These are phyloP conservation scores for Aphelenchoides besseyi DNA, from an alignment of 1,140 invertebrate genomes.

Conservation along the genomic window DNA sequence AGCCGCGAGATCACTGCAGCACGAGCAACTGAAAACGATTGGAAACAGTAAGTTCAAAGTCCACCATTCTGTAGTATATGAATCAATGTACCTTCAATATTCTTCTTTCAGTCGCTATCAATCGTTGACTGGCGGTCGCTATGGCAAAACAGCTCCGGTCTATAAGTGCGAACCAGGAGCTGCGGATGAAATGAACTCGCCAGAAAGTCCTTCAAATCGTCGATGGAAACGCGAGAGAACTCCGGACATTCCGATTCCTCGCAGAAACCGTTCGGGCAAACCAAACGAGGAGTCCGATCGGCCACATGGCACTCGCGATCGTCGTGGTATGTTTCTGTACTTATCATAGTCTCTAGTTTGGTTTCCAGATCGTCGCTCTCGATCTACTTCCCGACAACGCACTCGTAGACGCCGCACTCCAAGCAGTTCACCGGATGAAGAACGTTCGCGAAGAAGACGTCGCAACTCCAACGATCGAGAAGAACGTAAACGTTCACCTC, in stretches of 20 bases:
- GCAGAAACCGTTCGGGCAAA: not conserved
- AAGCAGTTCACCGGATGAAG: not conserved
- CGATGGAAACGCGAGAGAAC: not conserved
- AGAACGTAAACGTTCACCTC: not conserved
- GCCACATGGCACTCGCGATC: not conserved
- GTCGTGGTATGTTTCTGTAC: not conserved
- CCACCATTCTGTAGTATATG: not conserved
- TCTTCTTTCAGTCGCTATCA: slow-evolving; percentile 41
- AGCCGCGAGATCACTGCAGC: slow-evolving; percentile 8
- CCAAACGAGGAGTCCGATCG: not conserved
- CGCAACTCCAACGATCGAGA: not conserved
- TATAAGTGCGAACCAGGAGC: slow-evolving; percentile 21
- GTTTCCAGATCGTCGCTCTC: not conserved
- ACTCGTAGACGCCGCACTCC: not conserved
- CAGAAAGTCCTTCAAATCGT: not conserved
- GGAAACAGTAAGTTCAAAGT: slow-evolving; percentile 37
- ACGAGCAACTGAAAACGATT: slow-evolving; percentile 46
- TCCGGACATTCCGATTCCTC: not conserved
- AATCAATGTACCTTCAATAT: not conserved
- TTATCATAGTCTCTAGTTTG: not conserved
- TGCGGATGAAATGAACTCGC: not conserved
- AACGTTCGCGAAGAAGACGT: not conserved
- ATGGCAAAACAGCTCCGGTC: slow-evolving; percentile 46
- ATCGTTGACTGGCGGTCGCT: slow-evolving; percentile 51
- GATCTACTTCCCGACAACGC: not conserved